Conservation (phyloP, 2,797 vertebrate genomes). For the Lutjanus campechanus region DNA sequence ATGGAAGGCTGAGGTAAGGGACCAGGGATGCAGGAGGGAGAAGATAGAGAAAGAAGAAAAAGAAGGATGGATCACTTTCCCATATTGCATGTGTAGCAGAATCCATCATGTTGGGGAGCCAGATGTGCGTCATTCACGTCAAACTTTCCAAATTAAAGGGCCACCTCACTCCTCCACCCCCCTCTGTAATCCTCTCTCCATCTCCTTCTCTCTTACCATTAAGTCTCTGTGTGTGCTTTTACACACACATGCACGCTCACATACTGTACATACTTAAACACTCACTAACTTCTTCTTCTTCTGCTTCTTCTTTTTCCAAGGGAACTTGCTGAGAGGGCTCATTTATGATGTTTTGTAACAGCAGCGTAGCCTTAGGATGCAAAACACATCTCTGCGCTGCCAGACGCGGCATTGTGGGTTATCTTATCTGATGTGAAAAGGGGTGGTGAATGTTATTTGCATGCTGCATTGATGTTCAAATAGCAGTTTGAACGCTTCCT, state of each 20-base stretch:
- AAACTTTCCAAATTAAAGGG: constrained; percentile 84
- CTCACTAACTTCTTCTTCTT: constrained; percentile 39
- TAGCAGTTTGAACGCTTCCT: constrained; percentile 81
- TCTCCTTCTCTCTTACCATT: constrained; percentile 61
- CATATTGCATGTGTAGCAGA: constrained; percentile 73
- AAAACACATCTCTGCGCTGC: constrained; percentile 64
- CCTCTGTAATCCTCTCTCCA: constrained; percentile 69
- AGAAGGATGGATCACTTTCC: constrained; percentile 68
- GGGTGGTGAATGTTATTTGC: constrained; percentile 84
- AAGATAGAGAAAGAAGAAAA: constrained; percentile 43
- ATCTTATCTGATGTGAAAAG: constrained; percentile 81
- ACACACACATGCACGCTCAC: neutral
- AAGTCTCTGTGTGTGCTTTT: constrained; percentile 27
- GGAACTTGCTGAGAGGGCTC: constrained; percentile 71
- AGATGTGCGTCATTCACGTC: constrained; percentile 79
- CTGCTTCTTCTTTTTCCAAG: constrained; percentile 27
- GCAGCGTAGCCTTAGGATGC: constrained; percentile 76
- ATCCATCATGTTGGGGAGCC: constrained; percentile 70
- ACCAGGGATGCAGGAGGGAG: constrained; percentile 36
- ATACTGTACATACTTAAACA: constrained; percentile 12
- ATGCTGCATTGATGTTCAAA: constrained; percentile 83
- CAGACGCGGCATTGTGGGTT: constrained; percentile 66
- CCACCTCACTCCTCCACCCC: constrained; percentile 68
- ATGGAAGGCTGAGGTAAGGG: constrained; percentile 37
- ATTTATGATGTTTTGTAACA: constrained; percentile 73